phyloP scores from a whole-genome alignment of 2,797 vertebrate species.

The Hippocampus kuda region DNA sequence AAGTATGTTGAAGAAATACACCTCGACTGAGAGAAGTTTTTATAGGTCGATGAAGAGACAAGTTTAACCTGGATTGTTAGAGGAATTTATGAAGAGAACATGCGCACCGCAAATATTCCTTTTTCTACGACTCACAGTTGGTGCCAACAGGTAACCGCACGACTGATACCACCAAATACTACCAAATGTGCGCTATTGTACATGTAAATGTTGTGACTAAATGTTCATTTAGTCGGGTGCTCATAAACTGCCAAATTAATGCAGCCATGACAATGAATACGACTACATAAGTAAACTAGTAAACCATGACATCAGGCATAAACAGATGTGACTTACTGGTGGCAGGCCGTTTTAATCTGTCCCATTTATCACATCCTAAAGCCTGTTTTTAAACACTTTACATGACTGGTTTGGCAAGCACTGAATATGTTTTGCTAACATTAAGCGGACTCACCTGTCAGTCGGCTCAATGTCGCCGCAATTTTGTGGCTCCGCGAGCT shows the following conservation, averaged over 20 bases:
- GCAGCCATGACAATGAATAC: neutral
- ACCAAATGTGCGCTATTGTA: too few relatives aligned
- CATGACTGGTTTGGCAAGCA: neutral
- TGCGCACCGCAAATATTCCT: too few relatives aligned
- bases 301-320: neutral
- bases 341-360: neutral
- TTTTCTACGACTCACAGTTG: too few relatives aligned
- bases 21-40: too few relatives aligned
- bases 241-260: neutral
- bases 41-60: too few relatives aligned
- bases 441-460: conserved; percentile 47
- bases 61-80: too few relatives aligned
- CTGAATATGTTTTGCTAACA: conserved; percentile 7
- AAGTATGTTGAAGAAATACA: too few relatives aligned
- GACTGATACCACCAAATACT: too few relatives aligned
- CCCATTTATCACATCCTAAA: neutral
- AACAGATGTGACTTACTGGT: neutral
- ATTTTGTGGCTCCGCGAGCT: conserved; percentile 17
- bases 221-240: too few relatives aligned
- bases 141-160: too few relatives aligned
- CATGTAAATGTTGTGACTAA: neutral
- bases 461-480: conserved; percentile 54
- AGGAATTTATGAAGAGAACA: too few relatives aligned
- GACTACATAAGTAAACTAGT: neutral
- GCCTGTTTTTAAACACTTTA: neutral